phyloP scores from a whole-genome alignment of 2,888 invertebrate species.

The Melangyna quadrimaculata region DNA sequence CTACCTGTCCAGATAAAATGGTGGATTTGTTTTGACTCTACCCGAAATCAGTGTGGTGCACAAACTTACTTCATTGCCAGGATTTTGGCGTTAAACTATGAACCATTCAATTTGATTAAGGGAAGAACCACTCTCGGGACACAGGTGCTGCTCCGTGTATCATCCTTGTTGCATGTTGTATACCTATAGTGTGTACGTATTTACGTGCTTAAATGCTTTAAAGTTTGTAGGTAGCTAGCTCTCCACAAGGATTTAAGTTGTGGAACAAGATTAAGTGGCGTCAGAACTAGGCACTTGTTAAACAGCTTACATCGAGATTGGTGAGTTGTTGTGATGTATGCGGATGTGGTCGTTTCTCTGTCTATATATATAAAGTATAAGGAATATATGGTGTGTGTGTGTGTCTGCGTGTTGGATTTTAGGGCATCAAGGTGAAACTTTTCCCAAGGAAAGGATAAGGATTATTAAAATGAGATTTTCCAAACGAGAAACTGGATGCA shows the following conservation, averaged over 20 bases:
- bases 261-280: slow-evolving; percentile 70
- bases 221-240: slow-evolving; percentile 23
- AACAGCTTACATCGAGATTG: slow-evolving; percentile 51
- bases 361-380: neutral
- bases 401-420: neutral
- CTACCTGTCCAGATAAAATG: slow-evolving; percentile 36
- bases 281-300: slow-evolving; percentile 65
- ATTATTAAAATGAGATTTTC: slow-evolving; percentile 72
- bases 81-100: slow-evolving; percentile 64
- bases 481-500: slow-evolving; percentile 18
- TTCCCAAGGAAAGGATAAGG: slow-evolving; percentile 40
- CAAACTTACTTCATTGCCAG: slow-evolving; percentile 50
- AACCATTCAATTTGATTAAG: slow-evolving; percentile 66
- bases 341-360: neutral
- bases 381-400: neutral
- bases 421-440: slow-evolving; percentile 58
- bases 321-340: slow-evolving; percentile 2
- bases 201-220: slow-evolving; percentile 25
- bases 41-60: slow-evolving; percentile 34
- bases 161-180: neutral
- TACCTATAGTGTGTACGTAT: neutral
- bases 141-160: neutral
- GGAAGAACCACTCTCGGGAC: slow-evolving; percentile 36
- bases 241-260: slow-evolving; percentile 67
- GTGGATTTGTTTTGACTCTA: slow-evolving; percentile 41